Evolutionary conservation across 2,797 vertebrate species (phyloP), one percentile per base, ranked within the genome.

Genomic region (Amniataba percoides): DNA sequence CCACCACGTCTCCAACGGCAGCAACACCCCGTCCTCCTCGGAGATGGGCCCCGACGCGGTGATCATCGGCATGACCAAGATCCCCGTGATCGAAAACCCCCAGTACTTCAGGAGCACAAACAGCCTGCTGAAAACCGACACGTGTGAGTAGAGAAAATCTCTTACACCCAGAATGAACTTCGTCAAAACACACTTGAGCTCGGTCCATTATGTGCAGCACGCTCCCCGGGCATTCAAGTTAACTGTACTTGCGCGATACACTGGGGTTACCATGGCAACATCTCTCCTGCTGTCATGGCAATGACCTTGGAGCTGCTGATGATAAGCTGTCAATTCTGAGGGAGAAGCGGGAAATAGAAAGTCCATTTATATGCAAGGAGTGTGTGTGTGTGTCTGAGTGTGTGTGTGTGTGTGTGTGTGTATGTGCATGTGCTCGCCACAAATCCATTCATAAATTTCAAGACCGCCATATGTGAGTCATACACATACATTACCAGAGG

Each of bases 11-110:
- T 99, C 98, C 53, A 99, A 99, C 12, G 98, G 98, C 88, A 99
- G 98, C 79, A 99, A 98, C 87, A 99, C 98, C 2, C 98, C 97
- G 0, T 99, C 98, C 3, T 99, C 98, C 68, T 99, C 98, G 8
- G 98, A 99, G 84, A 97, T 98, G 16, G 98, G 97, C 58, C 96
- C 97, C 0, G 98, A 99, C 0, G 96, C 98, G 1, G 97, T 99
- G 67, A 97, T 99, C 89, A 99, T 99, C 67, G 97, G 97, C 77
- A 99, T 99, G 97, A 99, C 97, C 27, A 98, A 99, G 94, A 99
- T 99, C 90, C 98, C 98, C 0, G 97, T 99, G 80, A 99, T 99
- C n/a, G 98, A 99, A 95, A 99, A 99, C 93, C 98, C 98, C 0
- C 98, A 99, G 89, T 99, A 99, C 92, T 99, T 99, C 94, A 97